These are phyloP conservation scores for Hyles lineata DNA, from an alignment of 2,888 invertebrate genomes.

Conservation along the genomic window DNA sequence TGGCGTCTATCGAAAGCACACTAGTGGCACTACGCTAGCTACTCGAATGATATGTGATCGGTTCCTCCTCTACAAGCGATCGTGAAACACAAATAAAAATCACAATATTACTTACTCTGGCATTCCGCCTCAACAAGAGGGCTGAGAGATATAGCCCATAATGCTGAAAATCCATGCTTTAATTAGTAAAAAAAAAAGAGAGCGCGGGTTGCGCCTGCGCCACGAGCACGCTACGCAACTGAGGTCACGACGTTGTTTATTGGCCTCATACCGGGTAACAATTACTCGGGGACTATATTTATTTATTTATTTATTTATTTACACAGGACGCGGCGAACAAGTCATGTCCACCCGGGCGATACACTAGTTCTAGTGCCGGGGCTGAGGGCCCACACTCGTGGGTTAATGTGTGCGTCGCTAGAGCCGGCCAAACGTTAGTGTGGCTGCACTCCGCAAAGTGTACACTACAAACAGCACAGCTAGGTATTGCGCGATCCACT, in stretches of 20 bases:
- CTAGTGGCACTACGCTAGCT: not conserved
- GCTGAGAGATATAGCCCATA: constrained; percentile 82
- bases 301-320: no score
- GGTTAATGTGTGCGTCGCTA: no score
- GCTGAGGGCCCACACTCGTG: no score
- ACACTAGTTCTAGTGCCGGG: no score
- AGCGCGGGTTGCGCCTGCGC: not conserved
- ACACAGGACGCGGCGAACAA: no score
- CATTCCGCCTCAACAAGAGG: constrained; percentile 83
- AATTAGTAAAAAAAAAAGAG: constrained; percentile 76
- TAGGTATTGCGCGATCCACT: not conserved
- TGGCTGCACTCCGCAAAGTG: no score
- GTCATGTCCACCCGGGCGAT: no score
- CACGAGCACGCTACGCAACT: not conserved
- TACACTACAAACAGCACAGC: no score
- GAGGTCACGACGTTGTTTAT: not conserved
- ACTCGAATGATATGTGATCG: constrained; percentile 7
- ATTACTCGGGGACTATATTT: not conserved
- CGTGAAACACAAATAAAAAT: constrained; percentile 30
- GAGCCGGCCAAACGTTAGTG: not conserved
- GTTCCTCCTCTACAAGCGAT: constrained; percentile 19
- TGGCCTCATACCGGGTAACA: no score
- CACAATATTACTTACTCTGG: constrained; percentile 79
- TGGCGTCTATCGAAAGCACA: not conserved
- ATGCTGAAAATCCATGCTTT: constrained; percentile 84